These are phyloP conservation scores for Trachops cirrhosus DNA, from an alignment of 2,797 vertebrate genomes.

Conservation along the genomic window DNA sequence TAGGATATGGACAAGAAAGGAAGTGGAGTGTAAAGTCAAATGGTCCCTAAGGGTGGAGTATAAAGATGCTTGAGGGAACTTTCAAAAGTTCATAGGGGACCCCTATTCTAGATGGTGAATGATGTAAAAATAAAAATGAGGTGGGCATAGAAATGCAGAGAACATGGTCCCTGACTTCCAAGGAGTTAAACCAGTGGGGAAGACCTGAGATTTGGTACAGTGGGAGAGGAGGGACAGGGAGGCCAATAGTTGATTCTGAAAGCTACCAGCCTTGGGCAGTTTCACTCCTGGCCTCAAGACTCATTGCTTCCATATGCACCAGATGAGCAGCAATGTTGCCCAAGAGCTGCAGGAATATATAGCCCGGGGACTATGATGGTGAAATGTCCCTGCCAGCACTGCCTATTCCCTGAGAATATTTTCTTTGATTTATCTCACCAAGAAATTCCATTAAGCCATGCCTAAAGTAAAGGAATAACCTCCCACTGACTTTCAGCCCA, in stretches of 20 bases:
- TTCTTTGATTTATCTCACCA: conserved; percentile 60
- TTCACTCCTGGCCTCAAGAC: conserved; percentile 5
- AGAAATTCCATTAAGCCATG: conserved; percentile 62
- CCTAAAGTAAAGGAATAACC: conserved; percentile 40
- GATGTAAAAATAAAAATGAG: not conserved
- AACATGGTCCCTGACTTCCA: not conserved
- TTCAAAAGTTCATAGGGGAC: not conserved
- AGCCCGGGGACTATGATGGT: conserved; percentile 12
- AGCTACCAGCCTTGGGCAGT: not conserved
- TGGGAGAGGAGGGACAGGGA: not conserved
- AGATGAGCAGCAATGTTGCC: not conserved
- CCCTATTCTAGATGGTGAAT: not conserved
- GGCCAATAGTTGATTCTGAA: not conserved
- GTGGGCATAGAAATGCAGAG: not conserved
- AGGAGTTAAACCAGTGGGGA: not conserved
- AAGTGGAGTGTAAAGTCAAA: not conserved
- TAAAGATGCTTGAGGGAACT: not conserved
- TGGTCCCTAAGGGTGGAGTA: not conserved
- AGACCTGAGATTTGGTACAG: not conserved
- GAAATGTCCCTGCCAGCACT: conserved; percentile 36
- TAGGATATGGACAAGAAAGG: not conserved
- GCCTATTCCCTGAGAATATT: not conserved
- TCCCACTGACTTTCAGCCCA: not conserved
- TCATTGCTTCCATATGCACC: not conserved
- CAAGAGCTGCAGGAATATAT: conserved; percentile 26